A percentile compares a stretch with the other conserved stretches of the same genome.
These are phyloP conservation scores for Myrmophylax atrothorax DNA, from an alignment of 2,113 vertebrate genomes.

Conservation along the genomic window DNA sequence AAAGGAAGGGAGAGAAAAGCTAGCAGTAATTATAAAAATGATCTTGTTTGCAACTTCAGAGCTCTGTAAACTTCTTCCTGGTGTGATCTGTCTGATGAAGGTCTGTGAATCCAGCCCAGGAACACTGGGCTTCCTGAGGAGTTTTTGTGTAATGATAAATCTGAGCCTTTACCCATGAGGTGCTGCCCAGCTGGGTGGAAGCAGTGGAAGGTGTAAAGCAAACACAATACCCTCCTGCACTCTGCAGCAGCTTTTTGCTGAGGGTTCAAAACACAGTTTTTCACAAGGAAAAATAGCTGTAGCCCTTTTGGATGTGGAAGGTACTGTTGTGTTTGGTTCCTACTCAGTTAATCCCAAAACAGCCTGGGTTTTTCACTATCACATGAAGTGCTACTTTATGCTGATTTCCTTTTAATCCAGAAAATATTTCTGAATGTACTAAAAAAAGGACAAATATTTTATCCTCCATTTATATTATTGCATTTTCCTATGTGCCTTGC, in stretches of 20 bases:
- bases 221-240: not conserved
- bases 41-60: not conserved
- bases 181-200: not conserved
- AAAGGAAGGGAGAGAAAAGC: not conserved
- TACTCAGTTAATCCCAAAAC: not conserved
- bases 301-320: not conserved
- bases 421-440: constrained; percentile 68
- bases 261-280: not conserved
- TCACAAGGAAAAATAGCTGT: not conserved
- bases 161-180: not conserved
- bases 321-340: not conserved
- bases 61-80: not conserved
- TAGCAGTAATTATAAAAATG: not conserved
- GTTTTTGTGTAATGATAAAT: not conserved
- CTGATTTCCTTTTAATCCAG: constrained; percentile 12
- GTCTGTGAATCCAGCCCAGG: not conserved
- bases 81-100: not conserved
- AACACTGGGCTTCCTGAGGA: not conserved
- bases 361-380: not conserved
- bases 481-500: constrained; percentile 53
- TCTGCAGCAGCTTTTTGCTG: not conserved
- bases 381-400: not conserved
- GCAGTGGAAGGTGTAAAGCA: not conserved
- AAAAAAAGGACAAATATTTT: not conserved
- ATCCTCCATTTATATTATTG: not conserved